These are phyloP conservation scores for Cyprinodon tularosa DNA, from an alignment of 2,113 vertebrate species.

Conservation along the genomic window DNA sequence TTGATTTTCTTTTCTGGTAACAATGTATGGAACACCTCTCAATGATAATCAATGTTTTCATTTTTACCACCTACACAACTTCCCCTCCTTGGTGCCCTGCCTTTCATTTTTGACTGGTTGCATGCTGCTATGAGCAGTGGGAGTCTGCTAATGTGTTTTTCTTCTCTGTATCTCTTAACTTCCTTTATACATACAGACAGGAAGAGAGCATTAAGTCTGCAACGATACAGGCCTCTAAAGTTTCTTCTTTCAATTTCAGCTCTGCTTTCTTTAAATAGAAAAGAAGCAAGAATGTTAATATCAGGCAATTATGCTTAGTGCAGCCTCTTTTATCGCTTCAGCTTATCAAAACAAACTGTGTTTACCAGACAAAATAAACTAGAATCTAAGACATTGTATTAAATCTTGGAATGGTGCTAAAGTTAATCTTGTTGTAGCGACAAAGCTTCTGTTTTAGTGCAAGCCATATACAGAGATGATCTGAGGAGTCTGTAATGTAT, in stretches of 20 bases:
- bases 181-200: constrained; percentile 36
- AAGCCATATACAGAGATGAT: constrained; percentile 46
- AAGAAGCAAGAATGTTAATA: constrained; percentile 7
- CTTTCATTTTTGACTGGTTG: constrained; percentile 24
- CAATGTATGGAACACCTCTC: constrained; percentile 6
- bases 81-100: constrained; percentile 4
- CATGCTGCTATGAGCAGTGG: constrained; percentile 20
- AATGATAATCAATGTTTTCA: constrained; percentile 39
- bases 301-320: background rate
- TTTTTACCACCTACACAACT: constrained; percentile 10
- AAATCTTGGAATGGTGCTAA: constrained; percentile 23
- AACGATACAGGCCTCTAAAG: constrained; percentile 29
- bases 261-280: constrained; percentile 26
- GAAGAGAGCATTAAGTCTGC: constrained; percentile 43
- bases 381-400: constrained; percentile 49
- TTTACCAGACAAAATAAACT: constrained; percentile 34
- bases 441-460: constrained; percentile 8
- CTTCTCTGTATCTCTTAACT: constrained; percentile 19
- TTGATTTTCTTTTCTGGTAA: constrained; percentile 1
- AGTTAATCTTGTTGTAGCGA: background rate
- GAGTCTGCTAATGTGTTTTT: constrained; percentile 55
- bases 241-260: constrained; percentile 37
- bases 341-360: constrained; percentile 40
- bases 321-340: constrained; percentile 1
- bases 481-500: constrained; percentile 64